Conservation (phyloP, 2,888 invertebrate genomes). For the Cantharis lateralis region DNA sequence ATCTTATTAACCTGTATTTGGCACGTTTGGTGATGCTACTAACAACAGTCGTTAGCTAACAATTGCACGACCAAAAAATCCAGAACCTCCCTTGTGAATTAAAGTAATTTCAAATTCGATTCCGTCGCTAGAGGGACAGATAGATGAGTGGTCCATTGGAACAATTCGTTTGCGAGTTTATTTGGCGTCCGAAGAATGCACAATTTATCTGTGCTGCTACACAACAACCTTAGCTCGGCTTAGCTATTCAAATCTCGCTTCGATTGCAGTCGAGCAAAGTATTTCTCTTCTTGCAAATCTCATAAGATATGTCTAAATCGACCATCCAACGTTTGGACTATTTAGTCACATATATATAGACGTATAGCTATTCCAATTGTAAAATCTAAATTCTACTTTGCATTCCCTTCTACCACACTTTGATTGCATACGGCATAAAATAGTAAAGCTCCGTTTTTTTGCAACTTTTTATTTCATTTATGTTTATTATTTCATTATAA, state of each 20-base stretch:
- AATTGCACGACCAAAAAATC: slow-evolving; percentile 53
- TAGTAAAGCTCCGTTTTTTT: slow-evolving; percentile 27
- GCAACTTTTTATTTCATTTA: background rate
- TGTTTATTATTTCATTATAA: background rate
- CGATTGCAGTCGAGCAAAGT: slow-evolving; percentile 55
- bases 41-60: slow-evolving; percentile 53
- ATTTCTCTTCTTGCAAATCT: slow-evolving; percentile 45
- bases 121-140: slow-evolving; percentile 57
- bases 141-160: slow-evolving; percentile 57
- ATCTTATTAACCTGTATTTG: slow-evolving; percentile 16
- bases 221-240: slow-evolving; percentile 57
- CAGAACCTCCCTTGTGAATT: slow-evolving; percentile 58
- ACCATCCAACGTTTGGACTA: slow-evolving; percentile 46
- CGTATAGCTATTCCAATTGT: slow-evolving; percentile 57
- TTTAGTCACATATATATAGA: slow-evolving; percentile 53
- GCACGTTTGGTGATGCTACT: slow-evolving; percentile 42
- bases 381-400: slow-evolving; percentile 57
- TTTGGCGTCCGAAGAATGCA: slow-evolving; percentile 48
- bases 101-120: slow-evolving; percentile 60
- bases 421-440: slow-evolving; percentile 38
- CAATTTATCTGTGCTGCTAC: slow-evolving; percentile 52
- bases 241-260: slow-evolving; percentile 59
- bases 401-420: slow-evolving; percentile 52
- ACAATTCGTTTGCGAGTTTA: slow-evolving; percentile 51
- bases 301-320: slow-evolving; percentile 31